Evolutionary conservation across 2,888 invertebrate genomes (phyloP), one percentile per base, ranked within the genome.

Genomic region (Phaedon cochleariae): DNA sequence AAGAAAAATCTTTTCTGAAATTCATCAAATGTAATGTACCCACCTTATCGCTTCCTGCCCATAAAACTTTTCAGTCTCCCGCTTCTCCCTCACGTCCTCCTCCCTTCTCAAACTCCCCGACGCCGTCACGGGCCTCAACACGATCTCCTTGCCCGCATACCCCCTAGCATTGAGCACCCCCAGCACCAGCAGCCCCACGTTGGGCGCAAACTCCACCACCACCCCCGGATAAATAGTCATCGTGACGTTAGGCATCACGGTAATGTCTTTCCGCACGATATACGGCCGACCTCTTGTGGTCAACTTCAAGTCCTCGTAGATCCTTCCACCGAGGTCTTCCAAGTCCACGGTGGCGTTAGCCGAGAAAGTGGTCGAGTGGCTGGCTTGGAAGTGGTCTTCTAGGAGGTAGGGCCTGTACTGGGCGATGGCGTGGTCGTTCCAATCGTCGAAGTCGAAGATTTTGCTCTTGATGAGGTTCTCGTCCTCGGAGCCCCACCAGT

Each of bases 371-470:
- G 90, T 87, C 0, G 94, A 94, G 26, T 92, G 86, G 73, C 93
- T 93, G 0, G 92, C 87, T 70, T 92, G 91, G 75, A 94, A 89
- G 54, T 88, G 86, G 71, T 94, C 91, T 79, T 91, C 91, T 0
- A 92, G 87, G 63, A 97, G 87, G 82, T 90, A 98, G 0, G 98
- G 99, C 60, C 91, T 88, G 82, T 92, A 99, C 12, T 91, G 88
- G 0, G 97, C 98, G 58, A 97, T 90, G 0, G 97, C 97, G 81
- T 96, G 97, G 82, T 96, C 95, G 81, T 99, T 99, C 98, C 99
- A 99, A 81, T 98, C 98, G 81, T 99, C 97, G 83, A 99, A 98
- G 84, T 98, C 98, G 80, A 98, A 98, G 76, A 98, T 97, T 79
- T 90, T 88, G 57, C 89, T 87, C 73, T 90, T 89, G 59, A 99